These are phyloP conservation scores for Steatocranus sp. DNA, from an alignment of 2,797 vertebrate species.

Conservation along the genomic window DNA sequence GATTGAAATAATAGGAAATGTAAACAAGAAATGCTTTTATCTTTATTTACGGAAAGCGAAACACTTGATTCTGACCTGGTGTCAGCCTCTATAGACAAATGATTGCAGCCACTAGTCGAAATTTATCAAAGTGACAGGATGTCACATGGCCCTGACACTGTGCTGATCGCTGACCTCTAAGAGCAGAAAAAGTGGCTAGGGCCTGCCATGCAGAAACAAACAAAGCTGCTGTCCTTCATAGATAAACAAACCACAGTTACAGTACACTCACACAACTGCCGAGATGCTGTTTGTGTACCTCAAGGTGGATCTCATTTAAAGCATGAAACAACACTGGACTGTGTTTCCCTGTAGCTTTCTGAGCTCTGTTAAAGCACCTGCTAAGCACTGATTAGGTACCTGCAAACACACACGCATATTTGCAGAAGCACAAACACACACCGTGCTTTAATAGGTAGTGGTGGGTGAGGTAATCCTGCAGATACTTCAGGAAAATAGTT, in stretches of 20 bases:
- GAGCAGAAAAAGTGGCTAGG: neutral
- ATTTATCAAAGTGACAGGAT: constrained; percentile 49
- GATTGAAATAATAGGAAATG: neutral
- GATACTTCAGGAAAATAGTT: constrained; percentile 39
- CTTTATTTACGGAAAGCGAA: neutral
- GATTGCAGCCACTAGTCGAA: neutral
- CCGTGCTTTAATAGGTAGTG: constrained; percentile 20
- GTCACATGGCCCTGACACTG: constrained; percentile 34
- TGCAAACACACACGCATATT: constrained; percentile 21
- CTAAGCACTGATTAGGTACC: constrained; percentile 44
- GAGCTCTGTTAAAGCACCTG: constrained; percentile 41
- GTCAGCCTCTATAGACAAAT: constrained; percentile 11
- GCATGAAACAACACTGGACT: neutral
- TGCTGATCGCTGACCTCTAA: constrained; percentile 40
- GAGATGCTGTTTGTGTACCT: neutral
- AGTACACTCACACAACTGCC: neutral
- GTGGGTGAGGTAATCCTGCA: constrained; percentile 48
- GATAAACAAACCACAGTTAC: neutral
- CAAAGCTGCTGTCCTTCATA: neutral
- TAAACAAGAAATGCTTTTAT: neutral
- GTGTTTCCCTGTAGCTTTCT: neutral
- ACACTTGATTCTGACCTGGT: neutral
- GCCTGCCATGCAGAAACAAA: neutral
- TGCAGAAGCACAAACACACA: constrained; percentile 12
- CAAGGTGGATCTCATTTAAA: constrained; percentile 1